phyloP scores from a whole-genome alignment of 2,113 vertebrate genomes.

The Ptychochromis oligacanthus region DNA sequence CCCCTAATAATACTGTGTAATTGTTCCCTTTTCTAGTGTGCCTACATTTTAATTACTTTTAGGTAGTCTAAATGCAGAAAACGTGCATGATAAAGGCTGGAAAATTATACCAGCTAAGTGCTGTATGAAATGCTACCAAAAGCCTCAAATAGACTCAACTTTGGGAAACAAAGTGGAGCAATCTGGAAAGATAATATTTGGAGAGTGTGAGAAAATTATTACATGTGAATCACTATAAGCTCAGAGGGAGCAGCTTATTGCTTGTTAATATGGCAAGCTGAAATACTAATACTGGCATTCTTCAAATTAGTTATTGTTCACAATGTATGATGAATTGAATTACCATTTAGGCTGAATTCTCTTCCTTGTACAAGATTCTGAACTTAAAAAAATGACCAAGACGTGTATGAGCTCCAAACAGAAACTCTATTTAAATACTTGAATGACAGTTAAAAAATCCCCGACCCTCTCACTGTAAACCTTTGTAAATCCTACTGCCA shows the following conservation, averaged over 20 bases:
- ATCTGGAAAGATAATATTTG: no score
- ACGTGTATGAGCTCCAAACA: not conserved
- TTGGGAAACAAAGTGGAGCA: no score
- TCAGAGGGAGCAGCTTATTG: not conserved
- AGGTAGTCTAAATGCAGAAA: no score
- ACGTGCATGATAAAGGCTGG: no score
- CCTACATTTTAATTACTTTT: no score
- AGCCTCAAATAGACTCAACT: no score
- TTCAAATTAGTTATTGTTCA: not conserved
- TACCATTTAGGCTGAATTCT: not conserved
- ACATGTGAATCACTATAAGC: not conserved
- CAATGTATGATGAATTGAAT: not conserved
- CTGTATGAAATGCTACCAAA: no score
- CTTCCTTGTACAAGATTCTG: not conserved
- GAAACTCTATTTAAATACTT: not conserved
- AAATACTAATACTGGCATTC: not conserved
- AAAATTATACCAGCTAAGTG: no score
- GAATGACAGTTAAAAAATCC: not conserved
- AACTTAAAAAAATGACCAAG: not conserved
- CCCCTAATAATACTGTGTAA: not conserved
- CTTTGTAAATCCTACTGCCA: not conserved
- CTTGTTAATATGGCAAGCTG: not conserved
- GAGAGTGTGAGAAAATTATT: not conserved
- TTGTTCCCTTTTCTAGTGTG: not conserved
- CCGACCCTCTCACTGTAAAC: not conserved